Percentiles rank a stretch among this genome's conserved stretches.
phyloP scores from a whole-genome alignment of 1,140 invertebrate genomes.

The Popillia japonica region DNA sequence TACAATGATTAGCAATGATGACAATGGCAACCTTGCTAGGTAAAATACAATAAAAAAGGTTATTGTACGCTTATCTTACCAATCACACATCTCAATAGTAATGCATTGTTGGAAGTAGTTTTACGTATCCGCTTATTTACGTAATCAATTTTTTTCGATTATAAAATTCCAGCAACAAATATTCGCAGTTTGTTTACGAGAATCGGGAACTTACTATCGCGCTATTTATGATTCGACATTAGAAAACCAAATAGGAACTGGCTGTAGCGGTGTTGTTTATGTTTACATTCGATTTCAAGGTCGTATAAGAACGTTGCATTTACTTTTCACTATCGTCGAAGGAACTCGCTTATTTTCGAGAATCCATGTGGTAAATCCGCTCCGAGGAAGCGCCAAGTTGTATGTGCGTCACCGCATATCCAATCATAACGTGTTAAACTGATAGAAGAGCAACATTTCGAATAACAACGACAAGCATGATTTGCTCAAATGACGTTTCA shows the following conservation, averaged over 20 bases:
- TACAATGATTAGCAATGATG: too few relatives aligned
- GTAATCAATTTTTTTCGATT: too few relatives aligned
- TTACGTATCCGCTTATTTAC: too few relatives aligned
- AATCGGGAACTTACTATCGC: background rate
- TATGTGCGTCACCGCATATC: background rate
- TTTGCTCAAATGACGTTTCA: background rate
- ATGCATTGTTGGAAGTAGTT: too few relatives aligned
- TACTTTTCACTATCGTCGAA: slow-evolving; percentile 11
- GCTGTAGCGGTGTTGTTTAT: background rate
- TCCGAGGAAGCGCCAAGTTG: background rate
- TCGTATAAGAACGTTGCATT: slow-evolving; percentile 14
- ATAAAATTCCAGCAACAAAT: too few relatives aligned
- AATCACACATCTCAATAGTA: too few relatives aligned
- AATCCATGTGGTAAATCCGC: background rate
- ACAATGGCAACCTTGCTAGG: too few relatives aligned
- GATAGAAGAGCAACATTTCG: background rate
- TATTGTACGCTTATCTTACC: too few relatives aligned
- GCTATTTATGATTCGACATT: background rate
- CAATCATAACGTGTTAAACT: background rate
- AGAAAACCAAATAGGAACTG: slow-evolving; percentile 5
- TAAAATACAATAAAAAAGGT: too few relatives aligned
- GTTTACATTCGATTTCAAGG: slow-evolving; percentile 10
- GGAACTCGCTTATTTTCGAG: slow-evolving; percentile 17
- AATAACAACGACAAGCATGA: background rate
- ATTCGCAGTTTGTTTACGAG: background rate